phyloP scores from a whole-genome alignment of 1,140 invertebrate species.

The Drosophila cardini region DNA sequence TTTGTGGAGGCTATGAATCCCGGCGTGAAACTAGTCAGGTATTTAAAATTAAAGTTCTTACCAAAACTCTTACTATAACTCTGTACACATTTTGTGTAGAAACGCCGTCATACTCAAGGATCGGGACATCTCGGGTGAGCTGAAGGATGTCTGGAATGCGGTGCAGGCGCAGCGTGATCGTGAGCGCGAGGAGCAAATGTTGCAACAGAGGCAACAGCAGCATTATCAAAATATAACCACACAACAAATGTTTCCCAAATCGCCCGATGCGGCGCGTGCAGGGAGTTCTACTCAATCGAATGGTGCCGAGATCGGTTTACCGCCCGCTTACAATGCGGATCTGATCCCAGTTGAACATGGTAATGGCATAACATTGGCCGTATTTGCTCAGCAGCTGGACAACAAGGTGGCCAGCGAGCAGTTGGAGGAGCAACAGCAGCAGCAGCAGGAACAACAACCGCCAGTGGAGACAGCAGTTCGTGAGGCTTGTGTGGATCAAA shows the following conservation, averaged over 20 bases:
- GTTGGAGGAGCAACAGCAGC: slow-evolving; percentile 44
- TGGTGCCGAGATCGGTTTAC: slow-evolving; percentile 46
- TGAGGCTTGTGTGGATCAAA: slow-evolving; percentile 66
- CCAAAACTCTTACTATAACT: background rate
- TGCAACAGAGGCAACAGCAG: slow-evolving; percentile 78
- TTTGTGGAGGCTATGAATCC: slow-evolving; percentile 90
- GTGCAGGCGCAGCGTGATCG: slow-evolving; percentile 88
- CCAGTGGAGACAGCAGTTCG: slow-evolving; percentile 1
- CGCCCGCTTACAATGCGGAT: slow-evolving; percentile 61
- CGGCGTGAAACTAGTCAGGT: slow-evolving; percentile 86
- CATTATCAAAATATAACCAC: slow-evolving; percentile 81
- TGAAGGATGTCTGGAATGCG: slow-evolving; percentile 90
- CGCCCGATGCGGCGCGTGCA: slow-evolving; percentile 63
- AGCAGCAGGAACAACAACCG: slow-evolving; percentile 19
- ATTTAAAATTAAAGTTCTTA: background rate
- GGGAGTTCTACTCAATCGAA: slow-evolving; percentile 53
- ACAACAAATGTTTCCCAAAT: slow-evolving; percentile 83
- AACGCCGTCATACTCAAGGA: slow-evolving; percentile 88
- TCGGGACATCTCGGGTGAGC: slow-evolving; percentile 89
- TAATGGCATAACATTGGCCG: slow-evolving; percentile 68
- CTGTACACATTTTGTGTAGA: slow-evolving; percentile 49
- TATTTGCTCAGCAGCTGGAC: slow-evolving; percentile 74
- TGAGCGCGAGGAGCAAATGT: slow-evolving; percentile 85
- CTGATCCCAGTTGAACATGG: slow-evolving; percentile 55
- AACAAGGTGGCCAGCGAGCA: slow-evolving; percentile 74